Evolutionary conservation across 2,797 vertebrate genomes (phyloP), one percentile per base, ranked within the genome.

Genomic region (Furcifer pardalis): DNA sequence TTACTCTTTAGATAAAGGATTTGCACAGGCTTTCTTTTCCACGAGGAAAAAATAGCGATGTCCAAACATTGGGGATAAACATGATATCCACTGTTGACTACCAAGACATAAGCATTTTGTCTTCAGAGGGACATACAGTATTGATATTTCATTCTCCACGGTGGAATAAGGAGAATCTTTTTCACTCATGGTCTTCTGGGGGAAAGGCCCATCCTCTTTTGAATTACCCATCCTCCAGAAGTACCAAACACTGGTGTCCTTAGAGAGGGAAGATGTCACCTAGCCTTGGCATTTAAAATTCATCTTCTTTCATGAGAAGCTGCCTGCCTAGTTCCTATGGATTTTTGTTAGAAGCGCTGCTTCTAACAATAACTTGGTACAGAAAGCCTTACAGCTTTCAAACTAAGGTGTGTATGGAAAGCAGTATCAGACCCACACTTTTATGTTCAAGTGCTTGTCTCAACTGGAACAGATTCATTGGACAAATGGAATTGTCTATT

Each of bases 391-490:
- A 23, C 40, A 4, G 12, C 23, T 56, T 79, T 35, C 19, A 56
- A 32, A n/a, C 1, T 35, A 25, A 19, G 25, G 40, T 46, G 27
- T 78, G 12, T 5, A 25, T 62, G 37, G 35, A 56, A 17, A 23
- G 3, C 5, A 30, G 46, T 0, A 6, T 9, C 7, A 4, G 49
- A 52, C 17, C n/a, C n/a, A n/a, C n/a, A n/a, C n/a, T n/a, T n/a
- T n/a, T n/a, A n/a, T n/a, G n/a, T n/a, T n/a, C n/a, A n/a, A n/a
- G n/a, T n/a, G 40, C 15, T n/a, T 37, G 46, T 49, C 46, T 21
- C 52, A 56, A 15, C 52, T 56, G 21, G 52, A 56, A 56, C 2
- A 56, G 52, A 56, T 56, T 19, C 52, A n/a, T 5, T 56, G 52
- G 21, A 21, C 52, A 56, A 56, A 56, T 5, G 12, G 52, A 56